Evolutionary conservation across 1,140 invertebrate genomes (phyloP).

Genomic region (Heterodera carotae): DNA sequence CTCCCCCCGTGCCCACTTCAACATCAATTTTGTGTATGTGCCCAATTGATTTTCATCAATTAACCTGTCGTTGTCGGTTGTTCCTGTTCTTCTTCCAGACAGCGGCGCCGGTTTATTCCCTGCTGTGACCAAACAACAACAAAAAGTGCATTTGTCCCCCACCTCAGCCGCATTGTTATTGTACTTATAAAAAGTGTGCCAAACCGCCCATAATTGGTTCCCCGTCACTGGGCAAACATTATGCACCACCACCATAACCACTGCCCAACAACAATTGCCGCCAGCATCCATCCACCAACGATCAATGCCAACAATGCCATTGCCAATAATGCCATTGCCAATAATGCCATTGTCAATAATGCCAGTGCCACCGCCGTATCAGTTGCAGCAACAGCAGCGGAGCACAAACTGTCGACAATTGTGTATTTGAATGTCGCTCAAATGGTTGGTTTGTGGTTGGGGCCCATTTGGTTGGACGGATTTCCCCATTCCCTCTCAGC

Average conservation of each 20-base stretch:
- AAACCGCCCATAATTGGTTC: no score
- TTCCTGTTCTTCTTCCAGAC: no score
- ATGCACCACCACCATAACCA: no score
- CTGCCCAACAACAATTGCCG: background rate
- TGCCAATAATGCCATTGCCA: background rate
- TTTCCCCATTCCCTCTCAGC: no score
- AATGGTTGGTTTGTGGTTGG: background rate
- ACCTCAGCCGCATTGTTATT: background rate
- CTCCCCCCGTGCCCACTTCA: background rate
- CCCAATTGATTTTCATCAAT: background rate
- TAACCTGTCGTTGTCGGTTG: background rate
- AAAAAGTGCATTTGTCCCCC: background rate
- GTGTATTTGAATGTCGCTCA: conserved; percentile 1
- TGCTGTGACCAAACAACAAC: no score
- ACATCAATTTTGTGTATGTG: background rate
- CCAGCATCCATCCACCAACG: no score
- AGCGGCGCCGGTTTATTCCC: no score
- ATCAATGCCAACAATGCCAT: background rate
- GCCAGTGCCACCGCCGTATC: background rate
- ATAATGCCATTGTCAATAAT: background rate
- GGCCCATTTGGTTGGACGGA: background rate
- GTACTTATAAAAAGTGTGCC: background rate
- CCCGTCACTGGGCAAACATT: no score
- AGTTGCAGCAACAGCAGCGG: background rate
- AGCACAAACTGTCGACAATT: background rate